These are phyloP conservation scores for Blera fallax DNA, from an alignment of 2,888 invertebrate species.

Conservation along the genomic window DNA sequence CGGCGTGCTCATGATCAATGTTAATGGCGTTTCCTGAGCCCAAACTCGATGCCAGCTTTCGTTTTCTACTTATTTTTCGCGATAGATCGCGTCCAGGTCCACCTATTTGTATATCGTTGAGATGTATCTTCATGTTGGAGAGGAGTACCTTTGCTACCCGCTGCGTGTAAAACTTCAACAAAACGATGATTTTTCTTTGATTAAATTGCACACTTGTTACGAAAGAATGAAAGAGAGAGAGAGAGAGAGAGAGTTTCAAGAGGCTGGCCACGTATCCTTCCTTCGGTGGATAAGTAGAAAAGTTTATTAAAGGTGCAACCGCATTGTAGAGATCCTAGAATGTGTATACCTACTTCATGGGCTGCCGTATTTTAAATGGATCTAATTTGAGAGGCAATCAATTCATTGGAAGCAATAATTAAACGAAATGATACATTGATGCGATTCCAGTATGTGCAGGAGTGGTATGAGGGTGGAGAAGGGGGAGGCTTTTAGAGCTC, in stretches of 20 bases:
- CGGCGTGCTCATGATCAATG: slow-evolving; percentile 55
- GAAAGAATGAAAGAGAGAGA: too few species aligned
- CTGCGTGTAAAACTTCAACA: slow-evolving; percentile 50
- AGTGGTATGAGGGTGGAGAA: not conserved
- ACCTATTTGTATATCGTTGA: slow-evolving; percentile 60
- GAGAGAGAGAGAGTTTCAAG: not conserved
- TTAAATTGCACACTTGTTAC: slow-evolving; percentile 71
- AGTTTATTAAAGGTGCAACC: slow-evolving; percentile 59
- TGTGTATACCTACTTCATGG: slow-evolving; percentile 9
- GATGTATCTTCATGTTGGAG: slow-evolving; percentile 47
- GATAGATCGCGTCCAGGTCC: slow-evolving; percentile 51
- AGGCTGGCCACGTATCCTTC: slow-evolving; percentile 16
- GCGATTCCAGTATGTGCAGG: slow-evolving; percentile 48
- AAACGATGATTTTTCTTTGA: slow-evolving; percentile 63
- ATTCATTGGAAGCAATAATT: slow-evolving; percentile 72
- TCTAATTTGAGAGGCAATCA: slow-evolving; percentile 73
- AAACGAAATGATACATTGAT: slow-evolving; percentile 73
- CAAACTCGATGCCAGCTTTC: slow-evolving; percentile 39
- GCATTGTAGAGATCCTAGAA: not conserved
- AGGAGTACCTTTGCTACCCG: not conserved
- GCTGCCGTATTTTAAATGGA: slow-evolving; percentile 70
- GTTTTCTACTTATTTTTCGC: slow-evolving; percentile 38
- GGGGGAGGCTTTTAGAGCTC: slow-evolving; percentile 27
- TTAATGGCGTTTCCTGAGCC: slow-evolving; percentile 55
- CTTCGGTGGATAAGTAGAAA: slow-evolving; percentile 13